Conservation (phyloP, 2,113 vertebrate species). For the Brachirus orientalis region DNA sequence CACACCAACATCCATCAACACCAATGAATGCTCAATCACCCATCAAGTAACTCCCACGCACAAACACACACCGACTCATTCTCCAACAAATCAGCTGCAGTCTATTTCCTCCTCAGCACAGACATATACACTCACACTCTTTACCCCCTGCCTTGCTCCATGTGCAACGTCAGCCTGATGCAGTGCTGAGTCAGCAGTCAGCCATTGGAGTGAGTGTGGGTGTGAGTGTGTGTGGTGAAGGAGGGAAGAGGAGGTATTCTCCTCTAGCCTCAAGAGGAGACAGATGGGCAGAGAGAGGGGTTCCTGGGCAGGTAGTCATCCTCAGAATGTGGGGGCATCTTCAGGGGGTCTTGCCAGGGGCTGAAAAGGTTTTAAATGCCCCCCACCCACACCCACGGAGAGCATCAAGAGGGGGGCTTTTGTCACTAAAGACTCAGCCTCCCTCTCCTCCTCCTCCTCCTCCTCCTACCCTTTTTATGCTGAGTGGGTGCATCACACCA, state of each 20-base stretch:
- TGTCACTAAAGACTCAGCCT: constrained; percentile 63
- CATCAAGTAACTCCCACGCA: constrained; percentile 48
- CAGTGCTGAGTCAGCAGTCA: constrained; percentile 67
- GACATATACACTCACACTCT: constrained; percentile 42
- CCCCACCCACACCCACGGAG: constrained; percentile 73
- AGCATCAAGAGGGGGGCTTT: constrained; percentile 66
- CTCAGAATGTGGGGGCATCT: constrained; percentile 77
- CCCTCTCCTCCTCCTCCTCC: constrained; percentile 37
- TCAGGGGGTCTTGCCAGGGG: constrained; percentile 64
- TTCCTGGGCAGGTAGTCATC: constrained; percentile 84
- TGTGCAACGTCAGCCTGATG: constrained; percentile 68
- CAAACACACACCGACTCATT: constrained; percentile 49
- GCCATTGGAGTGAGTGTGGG: constrained; percentile 15
- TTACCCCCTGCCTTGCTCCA: constrained; percentile 50
- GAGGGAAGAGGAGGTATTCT: constrained; percentile 17
- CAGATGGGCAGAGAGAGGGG: constrained; percentile 78
- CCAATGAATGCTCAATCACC: constrained; percentile 58
- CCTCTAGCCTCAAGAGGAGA: constrained; percentile 49
- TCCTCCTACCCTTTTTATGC: constrained; percentile 63
- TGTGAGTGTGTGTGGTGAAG: constrained; percentile 9
- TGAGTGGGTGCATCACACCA: constrained; percentile 72
- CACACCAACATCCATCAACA: constrained; percentile 59
- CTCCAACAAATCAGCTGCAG: constrained; percentile 42
- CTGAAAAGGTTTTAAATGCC: constrained; percentile 74
- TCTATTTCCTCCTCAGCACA: constrained; percentile 35